phyloP scores from a whole-genome alignment of 2,888 invertebrate genomes.

The Agonopterix subpropinquella region DNA sequence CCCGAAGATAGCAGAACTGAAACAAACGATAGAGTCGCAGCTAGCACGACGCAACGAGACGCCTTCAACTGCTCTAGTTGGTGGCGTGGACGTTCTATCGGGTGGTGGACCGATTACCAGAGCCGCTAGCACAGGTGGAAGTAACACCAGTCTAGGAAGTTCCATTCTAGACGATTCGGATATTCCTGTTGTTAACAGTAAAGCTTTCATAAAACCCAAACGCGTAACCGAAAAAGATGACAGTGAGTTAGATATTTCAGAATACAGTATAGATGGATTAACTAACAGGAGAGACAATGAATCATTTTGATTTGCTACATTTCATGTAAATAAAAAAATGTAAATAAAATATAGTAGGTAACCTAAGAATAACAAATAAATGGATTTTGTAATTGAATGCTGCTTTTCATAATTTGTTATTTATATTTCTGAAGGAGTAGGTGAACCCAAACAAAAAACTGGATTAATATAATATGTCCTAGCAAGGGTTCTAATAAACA shows the following conservation, averaged over 20 bases:
- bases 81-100: constrained; percentile 52
- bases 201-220: constrained; percentile 41
- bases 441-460: too few species aligned
- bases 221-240: constrained; percentile 46
- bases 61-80: constrained; percentile 40
- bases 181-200: constrained; percentile 32
- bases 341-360: too few species aligned
- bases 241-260: constrained; percentile 64
- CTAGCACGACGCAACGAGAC: constrained; percentile 57
- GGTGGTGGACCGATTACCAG: constrained; percentile 26
- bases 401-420: too few species aligned
- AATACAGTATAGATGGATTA: constrained; percentile 54
- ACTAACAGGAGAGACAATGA: constrained; percentile 32
- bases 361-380: background rate
- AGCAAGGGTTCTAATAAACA: too few species aligned
- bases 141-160: constrained; percentile 67
- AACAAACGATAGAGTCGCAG: constrained; percentile 73
- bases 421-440: too few species aligned
- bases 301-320: constrained; percentile 27
- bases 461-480: too few species aligned
- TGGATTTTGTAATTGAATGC: too few species aligned
- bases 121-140: constrained; percentile 52
- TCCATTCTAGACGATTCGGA: constrained; percentile 64
- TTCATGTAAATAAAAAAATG: background rate
- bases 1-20: constrained; percentile 73